A percentile compares a stretch with the other conserved stretches of the same genome.
Conservation (phyloP, 2,797 vertebrate species). For the Trachops cirrhosus region DNA sequence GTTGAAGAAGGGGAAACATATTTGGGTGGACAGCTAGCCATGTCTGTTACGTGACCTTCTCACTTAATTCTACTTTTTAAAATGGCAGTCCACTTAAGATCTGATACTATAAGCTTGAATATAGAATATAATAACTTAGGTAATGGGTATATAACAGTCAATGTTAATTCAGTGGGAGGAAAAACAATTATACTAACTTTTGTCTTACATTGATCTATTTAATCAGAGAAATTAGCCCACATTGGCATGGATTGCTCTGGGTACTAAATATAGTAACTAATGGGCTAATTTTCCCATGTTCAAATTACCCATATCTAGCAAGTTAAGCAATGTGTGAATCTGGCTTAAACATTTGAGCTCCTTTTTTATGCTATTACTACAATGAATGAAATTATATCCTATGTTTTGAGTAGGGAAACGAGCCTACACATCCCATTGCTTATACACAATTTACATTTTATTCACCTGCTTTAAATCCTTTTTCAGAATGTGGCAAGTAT, state of each 20-base stretch:
- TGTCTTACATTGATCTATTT: not conserved
- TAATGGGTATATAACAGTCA: not conserved
- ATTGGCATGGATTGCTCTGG: not conserved
- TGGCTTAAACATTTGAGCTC: not conserved
- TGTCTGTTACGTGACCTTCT: not conserved
- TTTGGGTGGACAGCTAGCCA: not conserved
- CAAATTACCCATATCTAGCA: not conserved
- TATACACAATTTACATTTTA: not conserved
- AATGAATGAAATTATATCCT: not conserved
- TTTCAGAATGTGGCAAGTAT: not conserved
- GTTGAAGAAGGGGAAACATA: not conserved
- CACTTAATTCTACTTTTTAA: slow-evolving; percentile 21
- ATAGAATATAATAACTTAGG: not conserved
- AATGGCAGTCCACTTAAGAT: not conserved
- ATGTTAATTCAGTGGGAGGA: not conserved
- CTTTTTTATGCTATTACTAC: not conserved
- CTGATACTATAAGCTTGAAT: not conserved
- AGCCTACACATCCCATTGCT: not conserved
- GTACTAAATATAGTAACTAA: not conserved
- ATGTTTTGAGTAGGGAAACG: not conserved
- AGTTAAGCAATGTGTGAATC: not conserved
- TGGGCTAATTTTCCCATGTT: not conserved
- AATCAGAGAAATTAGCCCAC: not conserved
- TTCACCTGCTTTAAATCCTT: not conserved
- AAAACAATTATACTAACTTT: not conserved